These are phyloP conservation scores for Monopis laevigella DNA, from an alignment of 2,888 invertebrate species.

Conservation along the genomic window DNA sequence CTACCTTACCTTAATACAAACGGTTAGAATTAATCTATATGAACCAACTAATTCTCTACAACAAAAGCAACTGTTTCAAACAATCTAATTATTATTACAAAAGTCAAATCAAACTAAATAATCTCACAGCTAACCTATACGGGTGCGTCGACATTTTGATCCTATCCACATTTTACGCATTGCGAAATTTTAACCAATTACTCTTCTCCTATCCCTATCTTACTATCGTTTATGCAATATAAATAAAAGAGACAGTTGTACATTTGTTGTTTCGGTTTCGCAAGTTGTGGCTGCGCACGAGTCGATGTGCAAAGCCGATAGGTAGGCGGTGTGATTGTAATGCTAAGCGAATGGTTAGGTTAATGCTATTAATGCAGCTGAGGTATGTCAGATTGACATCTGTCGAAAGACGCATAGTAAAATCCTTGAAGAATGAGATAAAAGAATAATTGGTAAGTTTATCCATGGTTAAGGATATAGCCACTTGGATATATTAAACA, in stretches of 20 bases:
- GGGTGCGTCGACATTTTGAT: conserved; percentile 32
- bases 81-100: conserved; percentile 10
- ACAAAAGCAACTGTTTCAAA: no score
- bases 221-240: conserved; percentile 11
- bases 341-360: conserved; percentile 29
- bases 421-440: no score
- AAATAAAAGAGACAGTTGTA: conserved; percentile 12
- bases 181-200: conserved; percentile 26
- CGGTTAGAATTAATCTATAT: no score
- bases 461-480: no score
- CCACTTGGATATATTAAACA: no score
- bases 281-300: conserved; percentile 23
- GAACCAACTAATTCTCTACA: no score
- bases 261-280: background rate
- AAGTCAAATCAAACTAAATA: conserved; percentile 7
- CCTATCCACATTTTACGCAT: conserved; percentile 28
- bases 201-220: conserved; percentile 22
- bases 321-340: conserved; percentile 26
- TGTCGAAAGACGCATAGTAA: conserved; percentile 6
- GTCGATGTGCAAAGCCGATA: conserved; percentile 26
- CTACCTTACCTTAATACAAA: no score
- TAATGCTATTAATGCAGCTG: conserved; percentile 24
- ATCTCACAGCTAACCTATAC: background rate
- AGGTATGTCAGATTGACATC: conserved; percentile 14
- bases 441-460: no score